Conservation (phyloP, 2,888 invertebrate species). For the Blomia tropicalis region DNA sequence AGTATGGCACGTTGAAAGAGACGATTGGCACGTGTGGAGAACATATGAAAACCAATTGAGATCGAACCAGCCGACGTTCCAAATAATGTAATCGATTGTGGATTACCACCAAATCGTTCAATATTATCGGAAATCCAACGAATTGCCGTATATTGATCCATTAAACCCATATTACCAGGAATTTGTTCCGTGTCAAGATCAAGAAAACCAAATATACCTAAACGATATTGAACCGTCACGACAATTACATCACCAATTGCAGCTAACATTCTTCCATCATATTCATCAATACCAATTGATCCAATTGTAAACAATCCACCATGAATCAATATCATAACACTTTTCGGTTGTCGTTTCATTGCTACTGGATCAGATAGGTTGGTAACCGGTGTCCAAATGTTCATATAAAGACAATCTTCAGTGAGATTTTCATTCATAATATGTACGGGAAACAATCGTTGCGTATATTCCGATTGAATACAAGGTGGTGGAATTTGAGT, state of each 20-base stretch:
- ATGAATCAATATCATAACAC: constrained; percentile 33
- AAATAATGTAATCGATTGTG: constrained; percentile 40
- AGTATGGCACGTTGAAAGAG: constrained; percentile 41
- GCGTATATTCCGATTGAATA: constrained; percentile 22
- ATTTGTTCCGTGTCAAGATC: constrained; percentile 39
- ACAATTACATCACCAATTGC: constrained; percentile 39
- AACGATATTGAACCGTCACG: constrained; percentile 41
- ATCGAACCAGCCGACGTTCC: constrained; percentile 44
- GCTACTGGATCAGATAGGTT: constrained; percentile 35
- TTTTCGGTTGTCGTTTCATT: background rate
- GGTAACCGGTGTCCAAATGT: constrained; percentile 43
- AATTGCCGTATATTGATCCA: constrained; percentile 41
- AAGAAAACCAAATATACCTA: constrained; percentile 37
- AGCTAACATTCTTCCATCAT: constrained; percentile 38
- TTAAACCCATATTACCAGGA: constrained; percentile 47
- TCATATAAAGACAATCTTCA: constrained; percentile 42
- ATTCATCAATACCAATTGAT: constrained; percentile 37
- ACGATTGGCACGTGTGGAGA: constrained; percentile 33
- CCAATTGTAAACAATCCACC: constrained; percentile 42
- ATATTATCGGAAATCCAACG: constrained; percentile 43
- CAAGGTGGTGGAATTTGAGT: constrained; percentile 36
- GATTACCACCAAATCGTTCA: constrained; percentile 41
- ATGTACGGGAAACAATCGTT: constrained; percentile 15
- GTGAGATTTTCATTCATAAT: constrained; percentile 33
- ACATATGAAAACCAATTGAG: constrained; percentile 35